These are phyloP conservation scores for Anniella stebbinsi DNA, from an alignment of 2,797 vertebrate genomes.

Conservation along the genomic window DNA sequence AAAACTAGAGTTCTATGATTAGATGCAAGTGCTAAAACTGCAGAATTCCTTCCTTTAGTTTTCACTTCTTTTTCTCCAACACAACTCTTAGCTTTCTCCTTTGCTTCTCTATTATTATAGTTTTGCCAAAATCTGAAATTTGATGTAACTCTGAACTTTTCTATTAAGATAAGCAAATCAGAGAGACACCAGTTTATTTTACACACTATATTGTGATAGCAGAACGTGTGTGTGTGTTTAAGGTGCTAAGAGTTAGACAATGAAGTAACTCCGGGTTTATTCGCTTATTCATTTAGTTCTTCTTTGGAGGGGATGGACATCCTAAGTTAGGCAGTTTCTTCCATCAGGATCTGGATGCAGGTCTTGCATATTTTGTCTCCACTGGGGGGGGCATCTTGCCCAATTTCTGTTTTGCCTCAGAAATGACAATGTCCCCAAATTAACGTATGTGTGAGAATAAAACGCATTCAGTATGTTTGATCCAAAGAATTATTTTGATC, in stretches of 20 bases:
- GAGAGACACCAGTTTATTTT: not conserved
- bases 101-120: not conserved
- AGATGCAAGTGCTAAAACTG: too few species aligned
- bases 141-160: not conserved
- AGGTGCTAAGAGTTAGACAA: too few species aligned
- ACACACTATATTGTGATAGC: not conserved
- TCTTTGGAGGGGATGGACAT: not conserved
- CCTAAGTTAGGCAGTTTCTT: not conserved
- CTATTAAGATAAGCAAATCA: not conserved
- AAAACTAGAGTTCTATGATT: not conserved
- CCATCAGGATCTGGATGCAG: not conserved
- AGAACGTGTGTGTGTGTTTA: not conserved
- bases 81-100: not conserved
- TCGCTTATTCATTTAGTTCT: not conserved
- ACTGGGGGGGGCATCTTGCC: not conserved
- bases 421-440: not conserved
- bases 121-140: not conserved
- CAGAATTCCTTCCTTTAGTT: not conserved
- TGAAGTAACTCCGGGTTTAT: not conserved
- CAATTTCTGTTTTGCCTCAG: not conserved
- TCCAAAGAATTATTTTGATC: not conserved
- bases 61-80: not conserved
- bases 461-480: not conserved
- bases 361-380: not conserved
- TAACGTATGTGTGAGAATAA: not conserved